Conservation (phyloP, 1,140 invertebrate genomes). For the Harpegnathos saltator region DNA sequence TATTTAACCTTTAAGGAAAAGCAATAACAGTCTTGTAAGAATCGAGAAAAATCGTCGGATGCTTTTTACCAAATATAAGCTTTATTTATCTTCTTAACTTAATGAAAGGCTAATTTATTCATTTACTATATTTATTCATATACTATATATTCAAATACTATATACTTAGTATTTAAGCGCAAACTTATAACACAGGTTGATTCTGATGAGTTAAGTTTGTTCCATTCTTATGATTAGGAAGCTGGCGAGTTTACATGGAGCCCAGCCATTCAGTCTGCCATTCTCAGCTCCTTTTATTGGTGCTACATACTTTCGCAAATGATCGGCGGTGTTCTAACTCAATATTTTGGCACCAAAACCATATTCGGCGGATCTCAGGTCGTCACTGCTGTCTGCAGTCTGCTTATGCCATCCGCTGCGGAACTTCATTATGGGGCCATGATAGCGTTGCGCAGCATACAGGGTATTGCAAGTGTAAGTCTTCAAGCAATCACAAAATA, state of each 20-base stretch:
- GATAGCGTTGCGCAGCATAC: slow-evolving; percentile 87
- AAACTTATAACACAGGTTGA: not conserved
- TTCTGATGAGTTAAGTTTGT: not conserved
- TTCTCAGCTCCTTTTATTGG: slow-evolving; percentile 91
- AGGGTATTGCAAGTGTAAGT: slow-evolving; percentile 70
- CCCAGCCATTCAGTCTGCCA: slow-evolving; percentile 87
- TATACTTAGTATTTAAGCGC: not conserved
- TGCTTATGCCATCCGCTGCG: slow-evolving; percentile 89
- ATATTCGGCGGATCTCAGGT: slow-evolving; percentile 92
- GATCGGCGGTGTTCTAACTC: slow-evolving; percentile 91
- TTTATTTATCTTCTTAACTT: no score
- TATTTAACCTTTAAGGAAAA: not conserved
- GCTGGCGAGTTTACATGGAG: slow-evolving; percentile 89
- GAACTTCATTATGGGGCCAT: slow-evolving; percentile 88
- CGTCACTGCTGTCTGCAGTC: slow-evolving; percentile 89
- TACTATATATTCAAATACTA: no score
- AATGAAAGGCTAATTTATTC: no score
- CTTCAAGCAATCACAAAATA: not conserved
- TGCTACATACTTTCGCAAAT: slow-evolving; percentile 91
- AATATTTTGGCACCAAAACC: slow-evolving; percentile 92
- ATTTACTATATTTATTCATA: no score
- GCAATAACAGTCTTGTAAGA: not conserved
- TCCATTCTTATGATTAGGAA: slow-evolving; percentile 68
- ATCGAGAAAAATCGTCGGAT: not conserved
- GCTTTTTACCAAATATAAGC: not conserved